A percentile compares a stretch with the other conserved stretches of the same genome.
Evolutionary conservation across 2,113 vertebrate genomes (phyloP).

Genomic region (Tapirus terrestris): DNA sequence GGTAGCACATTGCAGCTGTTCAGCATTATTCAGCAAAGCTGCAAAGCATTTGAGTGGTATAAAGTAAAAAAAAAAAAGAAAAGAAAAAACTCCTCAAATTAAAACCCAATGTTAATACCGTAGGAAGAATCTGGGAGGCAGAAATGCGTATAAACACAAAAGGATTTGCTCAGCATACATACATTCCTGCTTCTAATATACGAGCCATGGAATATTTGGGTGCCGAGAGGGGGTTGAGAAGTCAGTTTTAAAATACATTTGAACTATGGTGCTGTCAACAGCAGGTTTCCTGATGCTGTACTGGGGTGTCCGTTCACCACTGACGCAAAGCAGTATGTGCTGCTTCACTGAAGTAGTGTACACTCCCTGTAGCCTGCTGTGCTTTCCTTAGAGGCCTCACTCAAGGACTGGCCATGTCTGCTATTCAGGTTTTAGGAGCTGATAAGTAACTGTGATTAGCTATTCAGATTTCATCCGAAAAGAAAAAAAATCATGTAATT

Average conservation of each 20-base stretch:
- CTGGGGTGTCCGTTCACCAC: not conserved
- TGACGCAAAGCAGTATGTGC: not conserved
- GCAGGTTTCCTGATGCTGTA: conserved; percentile 26
- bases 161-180: not conserved
- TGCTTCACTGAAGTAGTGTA: not conserved
- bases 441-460: conserved; percentile 68
- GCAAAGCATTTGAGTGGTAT: not conserved
- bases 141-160: conserved; percentile 25
- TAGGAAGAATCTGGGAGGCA: conserved; percentile 36
- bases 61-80: not conserved
- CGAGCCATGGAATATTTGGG: not conserved
- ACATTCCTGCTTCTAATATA: conserved; percentile 15
- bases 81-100: not conserved
- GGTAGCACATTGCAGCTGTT: conserved; percentile 71
- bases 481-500: conserved; percentile 58
- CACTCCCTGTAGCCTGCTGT: not conserved
- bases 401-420: conserved; percentile 8
- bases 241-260: conserved; percentile 54
- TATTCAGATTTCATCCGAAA: conserved; percentile 66
- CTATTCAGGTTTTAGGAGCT: conserved; percentile 54
- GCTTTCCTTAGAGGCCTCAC: conserved; percentile 6
- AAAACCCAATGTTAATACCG: conserved; percentile 45
- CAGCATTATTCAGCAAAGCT: conserved; percentile 62
- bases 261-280: conserved; percentile 57
- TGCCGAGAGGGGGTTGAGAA: conserved; percentile 33